Conservation (phyloP, 2,113 vertebrate genomes). For the Rattus rattus region DNA sequence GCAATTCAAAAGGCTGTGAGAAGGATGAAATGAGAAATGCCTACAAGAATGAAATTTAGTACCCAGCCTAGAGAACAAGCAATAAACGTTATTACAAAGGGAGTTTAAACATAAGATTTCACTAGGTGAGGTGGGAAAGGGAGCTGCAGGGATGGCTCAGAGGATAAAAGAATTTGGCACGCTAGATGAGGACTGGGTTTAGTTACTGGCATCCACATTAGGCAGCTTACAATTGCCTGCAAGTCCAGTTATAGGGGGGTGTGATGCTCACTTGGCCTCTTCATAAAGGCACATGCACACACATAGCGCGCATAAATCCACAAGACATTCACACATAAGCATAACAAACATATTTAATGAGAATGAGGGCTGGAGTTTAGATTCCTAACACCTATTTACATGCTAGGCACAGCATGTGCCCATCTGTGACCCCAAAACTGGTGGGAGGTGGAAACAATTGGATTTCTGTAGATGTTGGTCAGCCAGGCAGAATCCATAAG, state of each 20-base stretch:
- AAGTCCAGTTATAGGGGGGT: not conserved
- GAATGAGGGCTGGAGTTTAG: not conserved
- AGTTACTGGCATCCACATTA: not conserved
- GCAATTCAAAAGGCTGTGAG: not conserved
- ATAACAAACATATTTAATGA: not conserved
- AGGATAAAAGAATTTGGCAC: not conserved
- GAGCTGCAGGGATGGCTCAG: not conserved
- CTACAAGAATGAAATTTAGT: slow-evolving; percentile 13
- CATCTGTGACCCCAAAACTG: not conserved
- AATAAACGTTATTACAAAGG: not conserved
- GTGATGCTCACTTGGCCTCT: not conserved
- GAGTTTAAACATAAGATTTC: slow-evolving; percentile 24
- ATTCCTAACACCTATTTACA: not conserved
- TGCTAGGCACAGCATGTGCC: not conserved
- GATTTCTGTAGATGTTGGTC: not conserved
- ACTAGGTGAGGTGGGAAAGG: not conserved
- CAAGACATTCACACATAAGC: not conserved
- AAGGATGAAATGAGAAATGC: slow-evolving; percentile 29
- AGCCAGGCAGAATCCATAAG: not conserved
- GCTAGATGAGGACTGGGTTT: not conserved
- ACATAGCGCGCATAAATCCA: not conserved
- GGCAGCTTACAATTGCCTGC: not conserved
- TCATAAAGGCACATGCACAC: not conserved
- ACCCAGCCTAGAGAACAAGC: not conserved
- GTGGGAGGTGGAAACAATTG: not conserved